These are phyloP conservation scores for Apaloderma vittatum DNA, from an alignment of 2,113 vertebrate genomes.

Conservation along the genomic window DNA sequence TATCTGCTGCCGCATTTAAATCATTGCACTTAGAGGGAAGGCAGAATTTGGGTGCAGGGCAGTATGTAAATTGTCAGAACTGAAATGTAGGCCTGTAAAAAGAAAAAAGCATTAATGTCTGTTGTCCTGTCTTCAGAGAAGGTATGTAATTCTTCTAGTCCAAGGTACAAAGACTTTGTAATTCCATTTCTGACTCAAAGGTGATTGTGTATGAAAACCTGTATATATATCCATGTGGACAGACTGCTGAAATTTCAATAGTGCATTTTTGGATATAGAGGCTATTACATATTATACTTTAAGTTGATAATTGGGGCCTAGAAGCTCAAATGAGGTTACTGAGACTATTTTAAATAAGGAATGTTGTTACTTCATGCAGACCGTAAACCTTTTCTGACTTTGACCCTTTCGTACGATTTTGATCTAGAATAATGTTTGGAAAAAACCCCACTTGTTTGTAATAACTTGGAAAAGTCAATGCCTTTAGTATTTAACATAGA, in stretches of 20 bases:
- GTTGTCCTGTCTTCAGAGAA: neutral
- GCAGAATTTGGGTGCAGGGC: neutral
- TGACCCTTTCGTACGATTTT: neutral
- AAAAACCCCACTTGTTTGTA: neutral
- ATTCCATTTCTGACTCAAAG: neutral
- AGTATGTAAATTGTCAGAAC: neutral
- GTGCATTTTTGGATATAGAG: neutral
- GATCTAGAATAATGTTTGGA: neutral
- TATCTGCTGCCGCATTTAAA: neutral
- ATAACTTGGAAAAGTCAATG: neutral
- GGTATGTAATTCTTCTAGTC: neutral
- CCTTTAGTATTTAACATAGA: neutral
- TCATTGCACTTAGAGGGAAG: neutral
- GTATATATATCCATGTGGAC: neutral
- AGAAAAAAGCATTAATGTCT: neutral
- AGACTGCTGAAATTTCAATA: neutral
- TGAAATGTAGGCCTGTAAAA: neutral
- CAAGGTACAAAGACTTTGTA: neutral
- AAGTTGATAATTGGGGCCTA: neutral
- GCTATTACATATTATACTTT: neutral
- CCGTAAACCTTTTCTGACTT: neutral
- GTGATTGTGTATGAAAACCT: neutral
- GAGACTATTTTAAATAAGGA: neutral
- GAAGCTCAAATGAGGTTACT: neutral
- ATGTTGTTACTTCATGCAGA: neutral